Base-by-base conservation (phyloP, 2,797 vertebrate species). In the Manis pentadactyla region DNA sequence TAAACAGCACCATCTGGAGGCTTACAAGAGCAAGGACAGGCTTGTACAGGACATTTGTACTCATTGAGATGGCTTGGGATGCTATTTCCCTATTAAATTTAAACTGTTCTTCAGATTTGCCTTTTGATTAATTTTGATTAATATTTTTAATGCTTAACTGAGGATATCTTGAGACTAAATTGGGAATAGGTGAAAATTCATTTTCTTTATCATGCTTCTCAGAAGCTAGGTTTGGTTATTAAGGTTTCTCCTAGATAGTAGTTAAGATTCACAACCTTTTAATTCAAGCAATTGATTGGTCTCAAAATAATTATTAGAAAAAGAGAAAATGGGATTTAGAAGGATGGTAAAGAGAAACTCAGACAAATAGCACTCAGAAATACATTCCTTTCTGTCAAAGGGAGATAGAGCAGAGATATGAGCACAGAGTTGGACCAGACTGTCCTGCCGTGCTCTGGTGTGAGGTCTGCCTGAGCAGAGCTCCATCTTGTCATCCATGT, bases 1-100 rank as follows among this genome's bases (percentile, higher is more conserved):
- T 82, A 93, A 98, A 98, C 97, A 98, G 96, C 98, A 96, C 98
- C 98, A 97, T 93, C 98, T 99, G 83, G 93, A 97, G 98, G 97
- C 34, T 14, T 2, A n/a, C 10, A 4, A 1, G 27, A 75, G 89
- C 39, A 98, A 91, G 29, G 29, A 86, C 96, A 68, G 31, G 83
- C 27, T 71, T 84, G 29, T 29, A 53, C 25, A 46, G 46, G 46
- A 46, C 46, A 51, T 21, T 74, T 92, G 10, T 27, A 42, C 25
- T 74, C 55, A 1, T 1, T 12, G 14, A 34, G 27, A 39, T 3
- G n/a, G 4, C 2, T 69, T 37, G 19, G n/a, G 49, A 61, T 19
- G 31, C 15, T 61, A 34, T 46, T 93, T 75, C 27, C 61, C 42
- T 63, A 5, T 31, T 51, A 63, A 75, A 79, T 4, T 59, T 84